phyloP scores from a whole-genome alignment of 2,797 vertebrate species.

The Odontamblyopus lacepedii region DNA sequence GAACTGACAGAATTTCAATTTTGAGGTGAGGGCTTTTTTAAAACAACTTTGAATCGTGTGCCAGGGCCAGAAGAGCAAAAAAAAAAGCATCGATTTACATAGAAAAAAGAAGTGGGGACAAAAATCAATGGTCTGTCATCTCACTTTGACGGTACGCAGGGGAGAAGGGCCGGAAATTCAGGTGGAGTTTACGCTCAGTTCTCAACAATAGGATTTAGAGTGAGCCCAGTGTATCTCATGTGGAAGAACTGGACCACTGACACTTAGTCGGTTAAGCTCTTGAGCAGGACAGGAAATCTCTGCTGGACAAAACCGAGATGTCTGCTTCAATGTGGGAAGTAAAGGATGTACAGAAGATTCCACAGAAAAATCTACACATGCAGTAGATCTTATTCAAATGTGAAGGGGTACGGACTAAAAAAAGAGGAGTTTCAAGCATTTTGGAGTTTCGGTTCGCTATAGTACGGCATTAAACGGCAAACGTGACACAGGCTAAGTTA shows the following conservation, averaged over 20 bases:
- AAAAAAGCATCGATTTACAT: conserved; percentile 57
- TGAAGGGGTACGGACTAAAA: neutral
- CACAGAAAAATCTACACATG: neutral
- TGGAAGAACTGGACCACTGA: conserved; percentile 17
- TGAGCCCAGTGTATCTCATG: conserved; percentile 20
- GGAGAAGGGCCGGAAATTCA: conserved; percentile 36
- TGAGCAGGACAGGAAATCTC: conserved; percentile 18
- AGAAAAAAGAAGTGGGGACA: neutral
- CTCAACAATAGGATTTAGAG: conserved; percentile 22
- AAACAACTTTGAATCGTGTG: conserved; percentile 42
- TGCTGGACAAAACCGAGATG: conserved; percentile 17
- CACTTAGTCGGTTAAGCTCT: conserved; percentile 37
- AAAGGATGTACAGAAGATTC: neutral
- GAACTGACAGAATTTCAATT: conserved; percentile 46
- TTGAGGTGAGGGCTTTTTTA: conserved; percentile 44
- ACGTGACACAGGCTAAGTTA: too few species aligned
- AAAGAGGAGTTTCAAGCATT: too few species aligned
- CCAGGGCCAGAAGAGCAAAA: conserved; percentile 30
- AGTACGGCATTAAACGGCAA: too few species aligned
- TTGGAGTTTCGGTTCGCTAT: too few species aligned
- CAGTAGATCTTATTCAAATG: neutral
- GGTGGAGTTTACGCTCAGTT: conserved; percentile 29
- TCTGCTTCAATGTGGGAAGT: neutral
- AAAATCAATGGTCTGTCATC: conserved; percentile 68
- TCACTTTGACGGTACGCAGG: conserved; percentile 56